Base-by-base conservation (phyloP, 2,797 vertebrate genomes). In the Pipistrellus pipistrellus region DNA sequence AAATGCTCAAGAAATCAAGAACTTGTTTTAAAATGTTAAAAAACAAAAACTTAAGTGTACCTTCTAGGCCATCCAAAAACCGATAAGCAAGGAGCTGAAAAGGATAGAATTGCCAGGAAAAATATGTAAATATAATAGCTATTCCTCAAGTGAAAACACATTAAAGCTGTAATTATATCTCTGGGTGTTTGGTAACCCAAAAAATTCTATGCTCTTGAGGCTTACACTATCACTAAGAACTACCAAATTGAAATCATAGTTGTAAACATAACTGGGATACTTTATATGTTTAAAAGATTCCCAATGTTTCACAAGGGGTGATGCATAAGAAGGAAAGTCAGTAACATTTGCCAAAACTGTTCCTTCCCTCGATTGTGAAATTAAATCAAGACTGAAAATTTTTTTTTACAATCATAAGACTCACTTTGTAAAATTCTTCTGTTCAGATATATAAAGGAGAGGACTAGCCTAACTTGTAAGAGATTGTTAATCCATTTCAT, bases 221-320 rank as follows among this genome's bases (percentile, higher is more conserved):
- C 92, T 38, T 75, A 95, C 59, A 94, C 88, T 96, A 96, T 88
- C 96, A 93, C 93, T 77, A 77, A 95, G 59, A 92, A 90, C 87
- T 75, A 96, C 80, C 51, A n/a, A 95, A 90, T 6, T 87, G 90
- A 96, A 97, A 91, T 92, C 69, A 3, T 75, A 76, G 90, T 4
- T 91, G 27, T 87, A 90, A 84, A 27, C 84, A 90, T 32, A 17
- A 88, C 53, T 84, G 72, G n/a, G 48, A 91, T 64, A 88, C 44
- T 86, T 78, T 88, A 88, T 55, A 8, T 18, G 48, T 95, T 77
- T 85, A 66, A 88, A 91, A 91, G 85, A 91, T 66, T 83, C 77
- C 75, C 90, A 92, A 1, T n/a, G 46, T 73, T 85, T 95, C 69
- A 94, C 75, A 84, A 72, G 21, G 44, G 38, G 73, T 85, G 84